Conservation (phyloP, 1,140 invertebrate species). For the Leptoteleia sp. region DNA sequence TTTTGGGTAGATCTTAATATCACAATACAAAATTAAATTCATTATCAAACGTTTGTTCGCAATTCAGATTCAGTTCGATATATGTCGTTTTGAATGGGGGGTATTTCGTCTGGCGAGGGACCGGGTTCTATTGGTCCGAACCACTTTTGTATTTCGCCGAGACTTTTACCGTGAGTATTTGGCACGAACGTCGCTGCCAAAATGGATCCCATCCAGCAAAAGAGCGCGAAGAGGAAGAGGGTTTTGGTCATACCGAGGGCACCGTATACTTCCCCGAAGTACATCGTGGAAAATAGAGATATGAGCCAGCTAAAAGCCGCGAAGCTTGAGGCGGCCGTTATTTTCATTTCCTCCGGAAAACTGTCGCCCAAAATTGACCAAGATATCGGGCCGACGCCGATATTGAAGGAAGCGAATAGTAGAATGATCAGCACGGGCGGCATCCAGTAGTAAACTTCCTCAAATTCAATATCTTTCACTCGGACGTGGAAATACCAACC, state of each 20-base stretch:
- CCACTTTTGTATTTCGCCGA: slow-evolving; percentile 71
- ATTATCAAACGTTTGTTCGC: slow-evolving; percentile 3
- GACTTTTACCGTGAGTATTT: slow-evolving; percentile 87
- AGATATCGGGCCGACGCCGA: slow-evolving; percentile 83
- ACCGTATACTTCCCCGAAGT: slow-evolving; percentile 80
- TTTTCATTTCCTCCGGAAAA: slow-evolving; percentile 81
- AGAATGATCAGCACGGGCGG: slow-evolving; percentile 82
- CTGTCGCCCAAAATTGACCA: slow-evolving; percentile 84
- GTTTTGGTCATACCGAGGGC: slow-evolving; percentile 83
- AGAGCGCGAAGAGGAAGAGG: slow-evolving; percentile 88
- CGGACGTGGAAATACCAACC: too few species aligned
- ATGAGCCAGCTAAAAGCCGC: slow-evolving; percentile 82
- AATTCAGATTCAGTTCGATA: slow-evolving; percentile 22
- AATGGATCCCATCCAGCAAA: slow-evolving; percentile 85
- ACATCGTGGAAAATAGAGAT: slow-evolving; percentile 83
- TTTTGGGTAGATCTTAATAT: too few species aligned
- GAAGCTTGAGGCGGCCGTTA: slow-evolving; percentile 80
- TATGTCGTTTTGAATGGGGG: neutral
- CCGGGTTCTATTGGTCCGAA: slow-evolving; percentile 39
- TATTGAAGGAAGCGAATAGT: slow-evolving; percentile 80
- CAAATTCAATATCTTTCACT: slow-evolving; percentile 70
- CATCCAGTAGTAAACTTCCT: slow-evolving; percentile 79
- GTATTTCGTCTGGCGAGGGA: neutral
- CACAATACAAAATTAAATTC: too few species aligned
- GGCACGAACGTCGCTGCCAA: slow-evolving; percentile 85